These are phyloP conservation scores for Smithornis capensis DNA, from an alignment of 2,113 vertebrate species.

Conservation along the genomic window DNA sequence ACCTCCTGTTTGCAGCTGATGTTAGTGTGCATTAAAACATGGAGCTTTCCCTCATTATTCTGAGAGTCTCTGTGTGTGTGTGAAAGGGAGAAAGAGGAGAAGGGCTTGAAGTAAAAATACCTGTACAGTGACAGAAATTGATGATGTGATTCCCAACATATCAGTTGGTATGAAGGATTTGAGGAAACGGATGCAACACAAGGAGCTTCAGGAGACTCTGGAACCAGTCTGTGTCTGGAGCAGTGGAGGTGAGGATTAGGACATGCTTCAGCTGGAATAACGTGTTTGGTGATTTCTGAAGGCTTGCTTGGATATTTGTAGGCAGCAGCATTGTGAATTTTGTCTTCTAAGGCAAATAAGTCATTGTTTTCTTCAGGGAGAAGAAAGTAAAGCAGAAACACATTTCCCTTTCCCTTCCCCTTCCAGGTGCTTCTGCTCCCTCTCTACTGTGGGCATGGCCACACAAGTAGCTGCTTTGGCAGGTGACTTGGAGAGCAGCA, in stretches of 20 bases:
- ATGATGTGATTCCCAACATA: background rate
- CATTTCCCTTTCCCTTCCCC: background rate
- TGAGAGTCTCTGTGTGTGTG: background rate
- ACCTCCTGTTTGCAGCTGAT: background rate
- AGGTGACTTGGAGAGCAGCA: background rate
- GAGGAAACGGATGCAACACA: background rate
- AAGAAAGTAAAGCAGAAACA: background rate
- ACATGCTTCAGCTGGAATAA: background rate
- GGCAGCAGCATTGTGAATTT: background rate
- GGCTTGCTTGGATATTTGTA: background rate
- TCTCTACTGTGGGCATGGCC: background rate
- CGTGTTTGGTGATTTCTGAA: background rate
- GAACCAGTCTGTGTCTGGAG: background rate
- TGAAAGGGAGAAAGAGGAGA: background rate
- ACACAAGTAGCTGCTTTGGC: background rate
- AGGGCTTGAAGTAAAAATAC: background rate
- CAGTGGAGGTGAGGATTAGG: background rate
- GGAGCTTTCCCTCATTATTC: background rate
- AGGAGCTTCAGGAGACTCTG: background rate
- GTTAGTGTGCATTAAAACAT: background rate
- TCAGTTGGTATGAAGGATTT: background rate
- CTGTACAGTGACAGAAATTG: background rate
- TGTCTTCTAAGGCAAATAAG: background rate
- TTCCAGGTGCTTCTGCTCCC: background rate
- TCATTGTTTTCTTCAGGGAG: background rate